Base-by-base conservation (phyloP, 2,888 invertebrate genomes). In the Mechanitis mazaeus region DNA sequence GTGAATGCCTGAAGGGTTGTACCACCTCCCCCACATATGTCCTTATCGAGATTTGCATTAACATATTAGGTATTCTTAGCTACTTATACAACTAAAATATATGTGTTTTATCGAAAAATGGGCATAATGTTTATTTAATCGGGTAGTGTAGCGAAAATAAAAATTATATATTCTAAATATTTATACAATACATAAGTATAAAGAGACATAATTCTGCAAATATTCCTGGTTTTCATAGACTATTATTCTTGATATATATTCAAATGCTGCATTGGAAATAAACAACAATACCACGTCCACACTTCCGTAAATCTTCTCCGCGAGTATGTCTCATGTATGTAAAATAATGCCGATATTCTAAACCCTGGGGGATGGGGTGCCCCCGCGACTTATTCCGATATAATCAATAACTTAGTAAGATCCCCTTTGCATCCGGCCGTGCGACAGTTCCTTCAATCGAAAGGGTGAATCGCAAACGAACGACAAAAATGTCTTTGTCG, bases 371-470 rank as follows among this genome's bases (percentile, higher is more conserved):
- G 75, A 78, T 75, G 77, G 75, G 75, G 73, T 74, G 75, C 82
- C 83, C 81, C 75, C 84, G 81, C 85, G 88, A 87, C 89, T 89
- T 90, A 90, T 90, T 90, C 85, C 90, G 84, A 90, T 90, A 90
- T 90, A 90, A 90, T 90, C 90, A 90, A 90, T 90, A 90, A 90
- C 90, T 89, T 88, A 89, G 87, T 84, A 81, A 86, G 87, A 90
- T 90, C 89, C 90, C 89, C 89, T 90, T 90, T 89, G 89, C 90
- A 89, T 90, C 86, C 86, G 84, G 78, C 80, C 84, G 80, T 83
- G 88, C 88, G 90, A 89, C 90, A 90, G 87, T 87, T 87, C 79
- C 81, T 83, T 79, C 85, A 82, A 86, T 84, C 86, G 85, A 81
- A 81, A 64, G 66, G 66, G 64, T 66, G 59, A 65, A 63, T 59